Evolutionary conservation across 2,113 vertebrate species (phyloP).

Genomic region (Kobus ellipsiprymnus): DNA sequence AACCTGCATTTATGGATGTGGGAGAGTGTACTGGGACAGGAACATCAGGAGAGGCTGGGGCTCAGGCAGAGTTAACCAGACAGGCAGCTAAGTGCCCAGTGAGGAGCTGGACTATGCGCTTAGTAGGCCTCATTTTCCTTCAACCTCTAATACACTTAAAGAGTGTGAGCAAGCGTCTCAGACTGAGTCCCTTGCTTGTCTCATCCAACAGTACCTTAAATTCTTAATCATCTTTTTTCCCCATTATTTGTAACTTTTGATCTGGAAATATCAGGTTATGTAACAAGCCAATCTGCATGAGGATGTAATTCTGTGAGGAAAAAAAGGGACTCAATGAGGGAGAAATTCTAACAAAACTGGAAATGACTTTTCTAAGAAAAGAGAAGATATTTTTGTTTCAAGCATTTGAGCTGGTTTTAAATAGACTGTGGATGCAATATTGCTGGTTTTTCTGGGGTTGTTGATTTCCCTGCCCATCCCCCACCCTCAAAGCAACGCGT

Average conservation of each 20-base stretch:
- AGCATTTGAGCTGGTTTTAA: constrained; percentile 65
- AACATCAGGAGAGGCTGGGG: not conserved
- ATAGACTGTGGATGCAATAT: constrained; percentile 46
- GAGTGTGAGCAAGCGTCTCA: not conserved
- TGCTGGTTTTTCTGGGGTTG: constrained; percentile 7
- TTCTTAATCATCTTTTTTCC: constrained; percentile 37
- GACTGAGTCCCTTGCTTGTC: not conserved
- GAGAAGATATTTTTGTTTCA: constrained; percentile 56
- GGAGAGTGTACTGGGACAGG: not conserved
- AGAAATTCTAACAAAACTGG: constrained; percentile 72
- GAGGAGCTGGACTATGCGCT: not conserved
- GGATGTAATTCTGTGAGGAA: constrained; percentile 73
- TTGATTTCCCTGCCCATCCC: constrained; percentile 28
- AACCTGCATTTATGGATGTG: constrained; percentile 26
- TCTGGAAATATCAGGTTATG: constrained; percentile 77
- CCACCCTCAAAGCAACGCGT: not conserved
- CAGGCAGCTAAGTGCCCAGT: not conserved
- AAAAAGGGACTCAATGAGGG: constrained; percentile 72
- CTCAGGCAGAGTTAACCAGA: not conserved
- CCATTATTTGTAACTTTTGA: constrained; percentile 72
- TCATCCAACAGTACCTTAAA: constrained; percentile 31
- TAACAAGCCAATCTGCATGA: constrained; percentile 70
- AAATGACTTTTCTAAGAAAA: constrained; percentile 73
- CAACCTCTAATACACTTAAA: not conserved
- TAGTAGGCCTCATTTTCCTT: not conserved